Base-by-base conservation (phyloP, 2,888 invertebrate species). In the Eupithecia inturbata region DNA sequence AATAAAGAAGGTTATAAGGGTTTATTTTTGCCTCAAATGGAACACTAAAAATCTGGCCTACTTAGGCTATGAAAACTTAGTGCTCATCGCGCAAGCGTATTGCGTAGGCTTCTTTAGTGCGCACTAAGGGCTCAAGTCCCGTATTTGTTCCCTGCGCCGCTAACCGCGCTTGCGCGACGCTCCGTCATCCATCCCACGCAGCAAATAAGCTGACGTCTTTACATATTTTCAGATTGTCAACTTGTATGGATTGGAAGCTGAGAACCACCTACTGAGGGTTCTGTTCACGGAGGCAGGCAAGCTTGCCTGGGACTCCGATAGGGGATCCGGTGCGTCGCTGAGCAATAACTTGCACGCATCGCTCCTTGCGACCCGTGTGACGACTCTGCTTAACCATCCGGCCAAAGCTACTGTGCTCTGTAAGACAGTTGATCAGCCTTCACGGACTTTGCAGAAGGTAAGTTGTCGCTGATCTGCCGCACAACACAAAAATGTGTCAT, bases 161-260 rank as follows among this genome's bases (percentile, higher is more conserved):
- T 53, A 12, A 57, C 57, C 26, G 26, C 57, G 57, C 57, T 1
- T 57, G 57, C 57, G 57, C 57, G 22, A 26, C 4, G 57, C 22
- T 5, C 12, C 5, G 57, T 57, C 57, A 57, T 53, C 22, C 22
- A 53, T 57, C 53, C 9, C 53, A 53, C 53, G 0, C 14, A 49
- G 1, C 16, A 53, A 53, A 22, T 14, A 57, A 57, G n/a, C 49
- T 53, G 57, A 57, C 26, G 26, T 26, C 12, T 67, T 76, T 12
- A 57, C 26, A 10, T 53, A 5, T 60, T 74, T 73, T 78, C 94
- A 99, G 98, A 96, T 98, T 95, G 97, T 98, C 89, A 96, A 96
- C 95, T 96, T 96, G 91, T 97, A 98, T 96, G 99, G 99, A 95
- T 96, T 98, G 95, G 98, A 99, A 96, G 98, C 98, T 95, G 98